Percentiles rank a stretch among this genome's conserved stretches.
Evolutionary conservation across 92 coral and sea anemone species (phyloP).

Genomic region (Ricordea florida): DNA sequence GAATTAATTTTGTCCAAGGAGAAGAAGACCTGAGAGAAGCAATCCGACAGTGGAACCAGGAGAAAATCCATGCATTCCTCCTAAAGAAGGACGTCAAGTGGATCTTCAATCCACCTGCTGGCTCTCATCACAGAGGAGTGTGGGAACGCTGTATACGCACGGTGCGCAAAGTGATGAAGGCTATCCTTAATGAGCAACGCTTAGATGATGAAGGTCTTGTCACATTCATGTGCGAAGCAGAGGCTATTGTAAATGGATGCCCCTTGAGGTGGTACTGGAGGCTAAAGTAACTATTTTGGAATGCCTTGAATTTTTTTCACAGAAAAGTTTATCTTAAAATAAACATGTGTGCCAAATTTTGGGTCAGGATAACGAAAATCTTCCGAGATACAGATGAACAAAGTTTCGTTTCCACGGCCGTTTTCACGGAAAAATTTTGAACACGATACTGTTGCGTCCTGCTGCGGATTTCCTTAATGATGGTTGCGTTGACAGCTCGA

Average conservation of each 20-base stretch:
- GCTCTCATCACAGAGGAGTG: conserved; percentile 66
- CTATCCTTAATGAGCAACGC: conserved; percentile 41
- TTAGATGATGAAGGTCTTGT: conserved; percentile 59
- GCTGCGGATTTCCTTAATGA: too few relatives aligned
- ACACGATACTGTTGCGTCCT: too few relatives aligned
- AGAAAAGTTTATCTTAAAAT: too few relatives aligned
- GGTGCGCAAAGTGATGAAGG: conserved; percentile 55
- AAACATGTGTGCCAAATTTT: too few relatives aligned
- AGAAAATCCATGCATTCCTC: conserved; percentile 40
- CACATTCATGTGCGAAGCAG: conserved; percentile 64
- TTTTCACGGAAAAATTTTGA: too few relatives aligned
- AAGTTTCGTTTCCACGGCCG: too few relatives aligned
- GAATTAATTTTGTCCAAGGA: conserved; percentile 49
- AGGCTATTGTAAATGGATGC: conserved; percentile 48
- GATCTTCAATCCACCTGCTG: conserved; percentile 69
- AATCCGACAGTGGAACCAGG: conserved; percentile 45
- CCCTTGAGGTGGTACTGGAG: too few relatives aligned
- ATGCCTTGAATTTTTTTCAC: too few relatives aligned
- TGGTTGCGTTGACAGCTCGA: too few relatives aligned
- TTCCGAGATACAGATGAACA: too few relatives aligned
- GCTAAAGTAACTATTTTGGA: too few relatives aligned
- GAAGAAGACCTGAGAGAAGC: conserved; percentile 47
- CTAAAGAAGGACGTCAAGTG: conserved; percentile 45
- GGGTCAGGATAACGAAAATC: too few relatives aligned
- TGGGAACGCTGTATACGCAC: conserved; percentile 72